phyloP scores from a whole-genome alignment of 2,888 invertebrate genomes.

The Hypercompe scribonia region DNA sequence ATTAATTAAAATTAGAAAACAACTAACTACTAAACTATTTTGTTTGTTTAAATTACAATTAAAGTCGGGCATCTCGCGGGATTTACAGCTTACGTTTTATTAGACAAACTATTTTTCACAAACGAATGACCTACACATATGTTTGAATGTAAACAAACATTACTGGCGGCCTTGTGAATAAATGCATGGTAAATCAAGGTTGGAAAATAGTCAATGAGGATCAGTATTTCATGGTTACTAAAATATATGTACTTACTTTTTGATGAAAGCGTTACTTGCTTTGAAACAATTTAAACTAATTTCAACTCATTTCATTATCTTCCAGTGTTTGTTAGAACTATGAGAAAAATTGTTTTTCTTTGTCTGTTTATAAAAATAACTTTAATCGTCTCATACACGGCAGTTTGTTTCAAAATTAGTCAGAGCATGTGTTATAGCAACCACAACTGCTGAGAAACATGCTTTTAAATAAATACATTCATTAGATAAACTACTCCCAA shows the following conservation, averaged over 20 bases:
- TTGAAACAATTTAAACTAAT: background rate
- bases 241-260: background rate
- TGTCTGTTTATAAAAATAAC: background rate
- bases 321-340: background rate
- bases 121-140: constrained; percentile 21
- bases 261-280: background rate
- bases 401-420: background rate
- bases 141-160: constrained; percentile 23
- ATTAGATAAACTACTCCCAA: too few species aligned
- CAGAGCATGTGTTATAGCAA: background rate
- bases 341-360: background rate
- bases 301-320: background rate
- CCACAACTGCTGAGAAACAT: background rate
- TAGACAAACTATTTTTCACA: constrained; percentile 23
- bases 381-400: background rate
- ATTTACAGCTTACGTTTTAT: constrained; percentile 22
- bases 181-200: constrained; percentile 6
- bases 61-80: constrained; percentile 14
- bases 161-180: constrained; percentile 16
- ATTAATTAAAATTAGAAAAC: constrained; percentile 11
- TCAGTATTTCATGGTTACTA: constrained; percentile 14
- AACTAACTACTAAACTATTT: constrained; percentile 6
- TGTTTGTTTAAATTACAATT: constrained; percentile 25
- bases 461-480: background rate
- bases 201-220: constrained; percentile 15